phyloP scores from a whole-genome alignment of 2,113 vertebrate genomes.

The Ophiodon elongatus region DNA sequence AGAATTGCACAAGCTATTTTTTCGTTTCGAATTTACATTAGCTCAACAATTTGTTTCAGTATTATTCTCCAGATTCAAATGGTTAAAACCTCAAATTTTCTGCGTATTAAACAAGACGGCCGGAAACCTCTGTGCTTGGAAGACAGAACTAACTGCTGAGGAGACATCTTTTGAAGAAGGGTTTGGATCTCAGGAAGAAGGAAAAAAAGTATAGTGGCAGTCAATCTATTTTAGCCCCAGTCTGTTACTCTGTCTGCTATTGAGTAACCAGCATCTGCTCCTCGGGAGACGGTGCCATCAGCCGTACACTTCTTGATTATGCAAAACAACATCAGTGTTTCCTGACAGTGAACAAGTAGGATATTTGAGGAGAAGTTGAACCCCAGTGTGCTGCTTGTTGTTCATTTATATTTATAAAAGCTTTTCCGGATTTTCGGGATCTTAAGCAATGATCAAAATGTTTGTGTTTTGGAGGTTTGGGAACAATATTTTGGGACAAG shows the following conservation, averaged over 20 bases:
- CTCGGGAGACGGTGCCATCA: slow-evolving; percentile 71
- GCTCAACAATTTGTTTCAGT: slow-evolving; percentile 18
- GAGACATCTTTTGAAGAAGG: slow-evolving; percentile 74
- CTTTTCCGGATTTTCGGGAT: background rate
- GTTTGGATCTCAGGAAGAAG: slow-evolving; percentile 76
- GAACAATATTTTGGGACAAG: background rate
- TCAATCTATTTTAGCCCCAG: slow-evolving; percentile 78
- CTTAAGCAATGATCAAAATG: background rate
- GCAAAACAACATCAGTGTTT: slow-evolving; percentile 76
- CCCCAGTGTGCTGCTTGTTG: slow-evolving; percentile 20
- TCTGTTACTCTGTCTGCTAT: slow-evolving; percentile 81
- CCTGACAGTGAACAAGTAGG: slow-evolving; percentile 49
- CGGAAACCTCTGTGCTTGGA: slow-evolving; percentile 77
- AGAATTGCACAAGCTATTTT: background rate
- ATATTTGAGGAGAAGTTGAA: slow-evolving; percentile 49
- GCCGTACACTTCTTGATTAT: slow-evolving; percentile 71
- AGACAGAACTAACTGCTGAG: slow-evolving; percentile 81
- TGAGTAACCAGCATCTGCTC: slow-evolving; percentile 81
- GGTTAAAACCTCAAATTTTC: slow-evolving; percentile 70
- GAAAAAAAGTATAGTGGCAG: slow-evolving; percentile 62
- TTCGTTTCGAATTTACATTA: background rate
- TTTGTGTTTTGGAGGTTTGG: background rate
- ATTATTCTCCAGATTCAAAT: slow-evolving; percentile 40
- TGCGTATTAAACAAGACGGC: slow-evolving; percentile 79
- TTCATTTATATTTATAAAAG: background rate